Conservation (phyloP, 2,888 invertebrate species). For the Lasioglossum zephyrum region DNA sequence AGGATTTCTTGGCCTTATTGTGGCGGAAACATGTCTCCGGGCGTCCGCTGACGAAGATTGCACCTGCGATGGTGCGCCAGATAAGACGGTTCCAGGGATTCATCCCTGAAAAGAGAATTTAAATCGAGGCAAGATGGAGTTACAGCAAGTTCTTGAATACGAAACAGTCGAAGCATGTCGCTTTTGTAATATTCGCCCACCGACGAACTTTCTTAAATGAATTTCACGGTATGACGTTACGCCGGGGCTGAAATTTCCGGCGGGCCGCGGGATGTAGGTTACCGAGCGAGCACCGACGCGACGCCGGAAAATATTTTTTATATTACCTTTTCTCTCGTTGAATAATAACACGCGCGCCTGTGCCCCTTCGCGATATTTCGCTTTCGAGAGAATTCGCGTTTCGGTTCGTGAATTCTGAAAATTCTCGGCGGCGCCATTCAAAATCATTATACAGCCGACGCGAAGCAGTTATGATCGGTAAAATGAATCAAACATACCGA, state of each 20-base stretch:
- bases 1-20: constrained; percentile 28
- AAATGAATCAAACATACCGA: too few relatives aligned
- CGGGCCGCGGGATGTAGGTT: constrained; percentile 31
- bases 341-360: background rate
- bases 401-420: background rate
- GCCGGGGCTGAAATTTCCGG: constrained; percentile 45
- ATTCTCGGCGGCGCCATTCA: background rate
- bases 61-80: constrained; percentile 44
- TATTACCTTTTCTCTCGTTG: background rate
- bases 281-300: constrained; percentile 7
- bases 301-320: constrained; percentile 6
- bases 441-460: background rate
- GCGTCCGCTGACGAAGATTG: constrained; percentile 38
- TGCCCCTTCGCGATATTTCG: background rate
- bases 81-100: constrained; percentile 46
- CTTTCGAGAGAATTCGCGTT: background rate
- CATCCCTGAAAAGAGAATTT: constrained; percentile 60
- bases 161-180: constrained; percentile 53
- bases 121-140: constrained; percentile 58
- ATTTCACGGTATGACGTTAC: constrained; percentile 42
- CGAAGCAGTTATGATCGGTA: too few relatives aligned
- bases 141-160: constrained; percentile 56
- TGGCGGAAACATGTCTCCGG: constrained; percentile 24
- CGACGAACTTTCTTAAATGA: constrained; percentile 46
- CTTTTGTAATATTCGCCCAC: constrained; percentile 49